Base-by-base conservation (phyloP, 2,888 invertebrate species). In the Drosophila diplacantha region DNA sequence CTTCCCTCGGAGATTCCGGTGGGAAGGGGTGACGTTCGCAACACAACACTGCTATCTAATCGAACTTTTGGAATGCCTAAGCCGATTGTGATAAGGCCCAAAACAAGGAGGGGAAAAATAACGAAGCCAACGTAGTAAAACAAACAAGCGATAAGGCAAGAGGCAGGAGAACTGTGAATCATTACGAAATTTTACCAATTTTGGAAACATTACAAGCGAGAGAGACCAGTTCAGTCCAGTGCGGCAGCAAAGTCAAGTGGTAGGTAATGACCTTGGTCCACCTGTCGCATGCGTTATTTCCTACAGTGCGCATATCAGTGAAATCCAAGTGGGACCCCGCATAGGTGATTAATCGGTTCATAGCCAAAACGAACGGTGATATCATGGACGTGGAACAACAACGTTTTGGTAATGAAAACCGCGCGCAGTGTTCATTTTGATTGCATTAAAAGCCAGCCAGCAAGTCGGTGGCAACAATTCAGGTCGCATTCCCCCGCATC, bases 241-340 rank as follows among this genome's bases (percentile, higher is more conserved):
- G 22, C 24, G 8, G 22, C 9, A 9, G 24, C 22, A 24, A 75
- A 78, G 75, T 75, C 80, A 73, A 68, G 72, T 50, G 70, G 53
- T 65, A 70, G 81, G 61, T 79, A 84, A 73, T 84, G 82, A 83
- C 82, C 85, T 84, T 83, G 85, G 81, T 80, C 78, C 81, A 83
- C 78, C 85, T 77, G 77, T 71, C 75, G 70, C 64, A 73, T 81
- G 71, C 72, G 81, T 74, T 74, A 77, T 69, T 49, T 62, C 43
- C 49, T 59, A 51, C 37, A 31, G 46, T 49, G 14, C 31, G 22
- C 18, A 24, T 65, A 46, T 49, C 37, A 49, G 32, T 35, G 18
- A 26, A 50, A 24, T 12, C 6, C 12, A 38, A 20, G 56, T 20
- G 66, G 24, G 26, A 16, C 11, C 5, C 9, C n/a, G 26, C 53